phyloP scores from a whole-genome alignment of 2,888 invertebrate species.

The Calameuta pallipes region DNA sequence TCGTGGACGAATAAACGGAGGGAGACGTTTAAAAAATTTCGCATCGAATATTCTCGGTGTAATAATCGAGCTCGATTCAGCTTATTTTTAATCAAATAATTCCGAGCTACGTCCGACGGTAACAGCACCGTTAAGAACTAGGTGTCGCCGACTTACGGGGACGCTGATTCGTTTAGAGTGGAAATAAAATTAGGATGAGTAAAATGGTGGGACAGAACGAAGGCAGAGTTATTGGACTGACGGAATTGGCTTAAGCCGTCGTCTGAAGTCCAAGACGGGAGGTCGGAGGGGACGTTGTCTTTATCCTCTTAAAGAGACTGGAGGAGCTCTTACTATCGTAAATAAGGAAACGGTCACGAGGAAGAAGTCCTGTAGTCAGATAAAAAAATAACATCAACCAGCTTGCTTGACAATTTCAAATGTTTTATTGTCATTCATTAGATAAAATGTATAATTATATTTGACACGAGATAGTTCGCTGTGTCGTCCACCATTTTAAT shows the following conservation, averaged over 20 bases:
- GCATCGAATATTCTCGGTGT: background rate
- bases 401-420: background rate
- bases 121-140: background rate
- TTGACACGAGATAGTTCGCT: no score
- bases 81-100: background rate
- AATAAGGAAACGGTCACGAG: background rate
- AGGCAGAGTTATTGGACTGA: constrained; percentile 32
- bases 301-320: constrained; percentile 42
- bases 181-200: background rate
- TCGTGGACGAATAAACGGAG: background rate
- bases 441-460: background rate
- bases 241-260: constrained; percentile 50
- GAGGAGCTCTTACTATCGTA: background rate
- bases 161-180: background rate
- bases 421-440: background rate
- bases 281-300: constrained; percentile 32
- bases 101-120: background rate
- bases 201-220: constrained; percentile 14
- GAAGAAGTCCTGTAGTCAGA: background rate
- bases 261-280: constrained; percentile 34
- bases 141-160: background rate
- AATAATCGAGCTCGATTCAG: background rate
- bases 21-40: background rate
- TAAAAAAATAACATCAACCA: background rate
- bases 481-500: no score